Evolutionary conservation across 2,797 vertebrate species (phyloP), one percentile per base, ranked within the genome.

Genomic region (Peromyscus aztecus): DNA sequence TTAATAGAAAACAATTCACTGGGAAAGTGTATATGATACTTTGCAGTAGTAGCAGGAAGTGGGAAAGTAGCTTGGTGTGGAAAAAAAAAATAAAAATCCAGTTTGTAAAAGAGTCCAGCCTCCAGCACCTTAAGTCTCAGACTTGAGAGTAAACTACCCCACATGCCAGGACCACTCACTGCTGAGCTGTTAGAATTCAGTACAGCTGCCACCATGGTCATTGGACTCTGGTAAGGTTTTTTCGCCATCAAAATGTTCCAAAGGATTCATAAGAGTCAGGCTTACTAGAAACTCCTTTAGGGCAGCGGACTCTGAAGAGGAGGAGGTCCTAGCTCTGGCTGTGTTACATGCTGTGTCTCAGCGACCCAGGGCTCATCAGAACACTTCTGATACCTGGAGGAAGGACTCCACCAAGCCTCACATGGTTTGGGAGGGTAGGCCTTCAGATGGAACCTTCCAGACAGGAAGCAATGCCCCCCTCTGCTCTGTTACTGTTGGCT

Each of bases 161-260:
- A 59, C 4, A 2, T 78, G 40, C 31, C 23, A 49, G 55, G 80
- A 87, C 37, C 4, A 24, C 14, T 67, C 37, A 29, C 73, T 91
- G 83, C 91, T 88, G 87, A 85, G 49, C 67, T 93, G 80, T 6
- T 88, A 84, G 80, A 97, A 97, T 96, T 96, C 65, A 91, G 0
- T 75, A 43, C 55, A 69, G 71, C 55, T 85, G 89, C 63, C 23
- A 31, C 43, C 37, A 69, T 71, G 67, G 85, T 81, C 81, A 67
- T 40, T 91, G 46, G 24, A 81, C n/a, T 93, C 59, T 76, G 57
- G 37, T 89, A 78, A 91, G 7, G 21, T 96, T 90, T 89, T 90
- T 90, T 55, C 81, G 59, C 29, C 89, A 82, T 55, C 31, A 73
- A 49, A 82, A 3, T 91, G 65, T 91, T 92, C 77, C 65, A 91